phyloP scores from a whole-genome alignment of 2,797 vertebrate species.

The Enteromius radiatus region DNA sequence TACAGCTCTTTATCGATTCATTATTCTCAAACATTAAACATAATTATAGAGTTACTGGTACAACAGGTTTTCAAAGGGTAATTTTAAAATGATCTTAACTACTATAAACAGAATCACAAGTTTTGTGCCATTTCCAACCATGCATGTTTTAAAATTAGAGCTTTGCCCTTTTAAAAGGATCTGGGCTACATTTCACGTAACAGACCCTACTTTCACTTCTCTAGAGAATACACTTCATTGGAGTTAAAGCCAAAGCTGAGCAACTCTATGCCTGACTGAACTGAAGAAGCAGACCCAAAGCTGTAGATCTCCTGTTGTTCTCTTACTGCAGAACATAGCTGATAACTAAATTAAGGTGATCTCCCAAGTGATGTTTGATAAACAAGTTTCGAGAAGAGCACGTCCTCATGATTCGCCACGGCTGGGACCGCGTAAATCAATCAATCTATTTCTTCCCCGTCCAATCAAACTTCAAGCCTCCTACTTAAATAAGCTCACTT shows the following conservation, averaged over 20 bases:
- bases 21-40: not conserved
- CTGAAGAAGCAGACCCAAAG: not conserved
- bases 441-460: too few species aligned
- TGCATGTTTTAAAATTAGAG: slow-evolving; percentile 15
- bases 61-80: not conserved
- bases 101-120: not conserved
- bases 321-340: not conserved
- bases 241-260: slow-evolving; percentile 20
- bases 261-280: not conserved
- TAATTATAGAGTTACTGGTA: not conserved
- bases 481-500: too few species aligned
- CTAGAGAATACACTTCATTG: slow-evolving; percentile 3
- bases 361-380: too few species aligned
- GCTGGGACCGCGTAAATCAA: too few species aligned
- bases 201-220: slow-evolving; percentile 34
- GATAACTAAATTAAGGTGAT: not conserved
- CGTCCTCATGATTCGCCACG: too few species aligned
- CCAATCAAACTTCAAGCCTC: too few species aligned
- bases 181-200: slow-evolving; percentile 25
- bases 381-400: too few species aligned
- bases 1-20: not conserved
- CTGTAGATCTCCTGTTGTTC: not conserved
- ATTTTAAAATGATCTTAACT: not conserved
- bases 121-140: not conserved
- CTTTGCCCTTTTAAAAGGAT: slow-evolving; percentile 24